A percentile compares a stretch with the other conserved stretches of the same genome.
phyloP scores from a whole-genome alignment of 2,888 invertebrate genomes.

The Brassicogethes aeneus region DNA sequence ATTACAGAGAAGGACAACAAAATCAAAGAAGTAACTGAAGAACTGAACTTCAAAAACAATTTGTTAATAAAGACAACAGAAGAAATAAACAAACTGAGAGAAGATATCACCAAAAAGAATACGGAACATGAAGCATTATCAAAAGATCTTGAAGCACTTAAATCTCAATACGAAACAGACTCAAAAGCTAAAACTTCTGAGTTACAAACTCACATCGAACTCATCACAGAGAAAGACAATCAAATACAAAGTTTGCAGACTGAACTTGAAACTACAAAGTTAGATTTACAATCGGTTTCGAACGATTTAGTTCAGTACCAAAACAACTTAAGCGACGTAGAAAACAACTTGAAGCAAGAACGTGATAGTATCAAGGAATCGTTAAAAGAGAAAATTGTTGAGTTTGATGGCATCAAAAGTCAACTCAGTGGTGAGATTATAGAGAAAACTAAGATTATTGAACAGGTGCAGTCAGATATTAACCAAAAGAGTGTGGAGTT shows the following conservation, averaged over 20 bases:
- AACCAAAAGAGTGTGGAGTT: neutral
- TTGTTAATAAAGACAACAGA: neutral
- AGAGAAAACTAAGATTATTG: slow-evolving; percentile 39
- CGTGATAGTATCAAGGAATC: slow-evolving; percentile 33
- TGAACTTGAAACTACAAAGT: slow-evolving; percentile 32
- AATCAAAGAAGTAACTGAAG: slow-evolving; percentile 5
- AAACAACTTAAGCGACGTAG: slow-evolving; percentile 30
- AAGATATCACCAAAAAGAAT: neutral
- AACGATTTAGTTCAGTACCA: slow-evolving; percentile 35
- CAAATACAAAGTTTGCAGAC: slow-evolving; percentile 32
- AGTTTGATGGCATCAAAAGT: slow-evolving; percentile 34
- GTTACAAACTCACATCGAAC: slow-evolving; percentile 32
- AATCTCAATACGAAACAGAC: neutral
- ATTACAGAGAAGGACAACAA: slow-evolving; percentile 22
- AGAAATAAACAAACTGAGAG: neutral
- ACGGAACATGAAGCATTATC: neutral
- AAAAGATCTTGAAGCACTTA: neutral
- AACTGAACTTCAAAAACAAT: neutral
- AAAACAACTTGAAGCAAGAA: slow-evolving; percentile 30
- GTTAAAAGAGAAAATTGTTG: slow-evolving; percentile 32
- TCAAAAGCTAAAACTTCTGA: slow-evolving; percentile 40
- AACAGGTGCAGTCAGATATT: slow-evolving; percentile 32
- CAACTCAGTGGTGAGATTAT: slow-evolving; percentile 22
- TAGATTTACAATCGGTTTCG: slow-evolving; percentile 26
- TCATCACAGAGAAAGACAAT: slow-evolving; percentile 25